A percentile compares a stretch with the other conserved stretches of the same genome.
Evolutionary conservation across 2,797 vertebrate species (phyloP).

Genomic region (Falco berigora): DNA sequence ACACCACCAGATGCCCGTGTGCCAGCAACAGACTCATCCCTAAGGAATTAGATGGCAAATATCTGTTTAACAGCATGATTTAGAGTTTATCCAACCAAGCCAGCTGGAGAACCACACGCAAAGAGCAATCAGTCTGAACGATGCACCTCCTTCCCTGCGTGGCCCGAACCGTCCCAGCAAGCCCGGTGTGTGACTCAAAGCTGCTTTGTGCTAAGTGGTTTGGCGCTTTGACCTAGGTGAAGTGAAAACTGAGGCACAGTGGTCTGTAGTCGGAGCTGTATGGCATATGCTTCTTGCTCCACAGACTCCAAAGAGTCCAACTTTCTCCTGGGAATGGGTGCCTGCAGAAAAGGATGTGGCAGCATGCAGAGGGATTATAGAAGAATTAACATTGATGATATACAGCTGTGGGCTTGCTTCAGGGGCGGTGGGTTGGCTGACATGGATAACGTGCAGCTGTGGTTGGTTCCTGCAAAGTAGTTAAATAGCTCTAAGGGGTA

Average conservation of each 20-base stretch:
- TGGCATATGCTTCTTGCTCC: background rate
- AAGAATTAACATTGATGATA: no score
- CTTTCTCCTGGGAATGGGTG: background rate
- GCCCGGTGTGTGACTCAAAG: background rate
- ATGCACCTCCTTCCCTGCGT: background rate
- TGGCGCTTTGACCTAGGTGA: background rate
- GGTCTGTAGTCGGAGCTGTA: background rate
- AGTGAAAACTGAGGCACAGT: accelerated
- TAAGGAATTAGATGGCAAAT: background rate
- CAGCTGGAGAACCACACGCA: background rate
- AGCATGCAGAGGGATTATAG: background rate
- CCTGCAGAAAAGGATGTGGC: background rate
- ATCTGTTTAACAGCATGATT: background rate
- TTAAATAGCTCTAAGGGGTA: no score
- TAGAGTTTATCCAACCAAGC: background rate
- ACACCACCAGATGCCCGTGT: background rate
- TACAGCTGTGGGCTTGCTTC: no score
- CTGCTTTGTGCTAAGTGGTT: background rate
- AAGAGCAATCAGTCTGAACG: background rate
- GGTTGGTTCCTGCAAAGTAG: no score
- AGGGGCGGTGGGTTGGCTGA: no score
- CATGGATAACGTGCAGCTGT: no score
- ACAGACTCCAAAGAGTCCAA: background rate
- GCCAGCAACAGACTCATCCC: background rate
- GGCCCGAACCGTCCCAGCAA: background rate